Base-by-base conservation (phyloP, 2,113 vertebrate species). In the Eulacestoma nigropectus region DNA sequence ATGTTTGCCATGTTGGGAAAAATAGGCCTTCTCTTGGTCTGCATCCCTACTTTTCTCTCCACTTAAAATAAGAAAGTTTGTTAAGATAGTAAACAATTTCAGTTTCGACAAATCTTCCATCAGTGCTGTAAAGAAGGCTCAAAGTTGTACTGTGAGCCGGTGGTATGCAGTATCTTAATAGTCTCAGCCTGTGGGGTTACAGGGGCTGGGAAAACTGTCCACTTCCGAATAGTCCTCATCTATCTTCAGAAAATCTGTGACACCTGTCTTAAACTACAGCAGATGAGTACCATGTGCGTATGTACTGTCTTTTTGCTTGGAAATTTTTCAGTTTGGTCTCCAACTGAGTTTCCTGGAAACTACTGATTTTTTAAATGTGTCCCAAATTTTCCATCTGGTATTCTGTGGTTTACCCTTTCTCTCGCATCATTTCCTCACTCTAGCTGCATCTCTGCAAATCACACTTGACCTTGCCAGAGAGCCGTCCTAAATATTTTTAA, bases 1-100 rank as follows among this genome's bases (percentile, higher is more conserved):
- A 22, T 25, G 46, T 13, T 44, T 5, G 2, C 16, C 29, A 11
- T 5, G 1, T 4, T 3, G 2, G 29, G 26, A 25, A 75, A 50
- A 91, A 56, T 4, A 75, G 4, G 12, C 13, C 15, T 78, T 78
- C 16, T 67, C 35, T 78, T 67, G 2, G 7, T 81, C 72, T 86
- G 26, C 19, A 53, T 39, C 22, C 35, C 30, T 47, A 6, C 9
- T 52, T 60, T 75, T 56, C 49, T 76, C 11, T 56, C 35, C 4
- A 26, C 53, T 50, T 77, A 55, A 70, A 80, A 37, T 39, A 4
- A 74, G 18, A 33, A 72, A 23, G 4, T 27, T 80, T 52, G 16
- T 8, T 52, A 65, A 47, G 6, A 23, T 9, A 76, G 15, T 10
- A 78, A 81, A 41, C 10, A 26, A 23, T 65, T 84, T 30, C 26